phyloP scores from a whole-genome alignment of 1,140 invertebrate genomes.

The Helicoverpa armigera region DNA sequence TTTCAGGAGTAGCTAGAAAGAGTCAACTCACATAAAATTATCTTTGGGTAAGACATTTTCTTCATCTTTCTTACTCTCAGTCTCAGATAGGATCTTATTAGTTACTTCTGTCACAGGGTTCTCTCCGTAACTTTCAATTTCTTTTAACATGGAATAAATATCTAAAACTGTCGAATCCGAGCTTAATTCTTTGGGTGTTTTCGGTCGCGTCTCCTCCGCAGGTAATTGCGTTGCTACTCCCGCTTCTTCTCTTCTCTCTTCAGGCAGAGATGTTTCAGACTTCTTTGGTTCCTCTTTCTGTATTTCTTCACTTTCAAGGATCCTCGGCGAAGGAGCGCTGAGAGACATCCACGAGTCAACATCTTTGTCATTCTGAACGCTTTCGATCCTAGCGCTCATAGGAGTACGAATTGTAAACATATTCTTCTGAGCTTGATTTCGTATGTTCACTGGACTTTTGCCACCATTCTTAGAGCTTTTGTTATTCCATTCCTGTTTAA shows the following conservation, averaged over 20 bases:
- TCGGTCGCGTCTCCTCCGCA: slow-evolving; percentile 46
- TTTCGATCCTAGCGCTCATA: slow-evolving; percentile 76
- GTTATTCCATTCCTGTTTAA: slow-evolving; percentile 78
- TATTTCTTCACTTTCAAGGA: slow-evolving; percentile 62
- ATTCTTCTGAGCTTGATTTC: slow-evolving; percentile 70
- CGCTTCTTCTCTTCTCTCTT: slow-evolving; percentile 47
- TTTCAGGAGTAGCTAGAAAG: not conserved
- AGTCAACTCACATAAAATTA: slow-evolving; percentile 76
- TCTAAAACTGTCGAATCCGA: slow-evolving; percentile 80
- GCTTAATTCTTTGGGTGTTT: slow-evolving; percentile 69
- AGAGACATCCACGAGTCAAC: slow-evolving; percentile 86
- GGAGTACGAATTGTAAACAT: slow-evolving; percentile 64
- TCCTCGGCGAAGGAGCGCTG: slow-evolving; percentile 74
- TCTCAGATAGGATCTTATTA: slow-evolving; percentile 52
- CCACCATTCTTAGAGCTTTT: slow-evolving; percentile 58
- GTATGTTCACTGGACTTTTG: slow-evolving; percentile 62
- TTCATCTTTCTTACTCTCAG: slow-evolving; percentile 65
- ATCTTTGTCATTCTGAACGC: slow-evolving; percentile 83
- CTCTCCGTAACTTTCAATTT: slow-evolving; percentile 83
- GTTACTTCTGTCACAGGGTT: slow-evolving; percentile 68
- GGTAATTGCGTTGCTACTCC: slow-evolving; percentile 10
- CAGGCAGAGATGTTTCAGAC: slow-evolving; percentile 31
- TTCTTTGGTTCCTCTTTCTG: slow-evolving; percentile 25
- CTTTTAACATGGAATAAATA: slow-evolving; percentile 85
- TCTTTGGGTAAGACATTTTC: slow-evolving; percentile 72